phyloP scores from a whole-genome alignment of 2,888 invertebrate genomes.

The Aelia acuminata region DNA sequence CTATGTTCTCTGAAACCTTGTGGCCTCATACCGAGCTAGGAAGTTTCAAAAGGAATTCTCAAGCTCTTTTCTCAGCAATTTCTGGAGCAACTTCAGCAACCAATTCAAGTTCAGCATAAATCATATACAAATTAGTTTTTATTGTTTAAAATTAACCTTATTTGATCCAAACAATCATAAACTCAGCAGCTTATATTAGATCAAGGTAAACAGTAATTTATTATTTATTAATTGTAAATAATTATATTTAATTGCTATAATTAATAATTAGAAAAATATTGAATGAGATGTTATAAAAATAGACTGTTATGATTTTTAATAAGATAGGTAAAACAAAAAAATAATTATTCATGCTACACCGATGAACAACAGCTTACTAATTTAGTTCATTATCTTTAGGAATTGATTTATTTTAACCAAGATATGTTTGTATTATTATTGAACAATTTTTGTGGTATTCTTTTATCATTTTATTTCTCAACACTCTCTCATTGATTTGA shows the following conservation, averaged over 20 bases:
- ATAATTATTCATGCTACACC: not conserved
- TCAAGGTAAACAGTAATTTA: not conserved
- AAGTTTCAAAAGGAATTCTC: conserved; percentile 81
- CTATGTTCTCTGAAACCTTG: conserved; percentile 81
- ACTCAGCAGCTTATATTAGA: not conserved
- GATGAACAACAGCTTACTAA: not conserved
- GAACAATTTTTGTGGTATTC: not conserved
- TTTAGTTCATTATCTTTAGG: not conserved
- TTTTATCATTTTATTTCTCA: not conserved
- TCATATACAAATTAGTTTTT: not conserved
- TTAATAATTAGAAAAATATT: not conserved
- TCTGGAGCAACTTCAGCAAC: conserved; percentile 83
- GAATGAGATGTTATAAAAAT: conserved; percentile 10
- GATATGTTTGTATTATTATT: not conserved
- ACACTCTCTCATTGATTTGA: not conserved
- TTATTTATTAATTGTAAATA: conserved; percentile 9
- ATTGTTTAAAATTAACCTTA: not conserved
- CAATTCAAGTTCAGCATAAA: conserved; percentile 72
- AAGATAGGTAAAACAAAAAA: not conserved
- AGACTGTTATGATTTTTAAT: conserved; percentile 9
- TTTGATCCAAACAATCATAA: not conserved
- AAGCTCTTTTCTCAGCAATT: conserved; percentile 83
- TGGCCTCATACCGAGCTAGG: conserved; percentile 73
- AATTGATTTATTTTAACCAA: not conserved
- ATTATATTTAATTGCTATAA: not conserved